Base-by-base conservation (phyloP, 1,140 invertebrate species). In the Nixonia krombeini region DNA sequence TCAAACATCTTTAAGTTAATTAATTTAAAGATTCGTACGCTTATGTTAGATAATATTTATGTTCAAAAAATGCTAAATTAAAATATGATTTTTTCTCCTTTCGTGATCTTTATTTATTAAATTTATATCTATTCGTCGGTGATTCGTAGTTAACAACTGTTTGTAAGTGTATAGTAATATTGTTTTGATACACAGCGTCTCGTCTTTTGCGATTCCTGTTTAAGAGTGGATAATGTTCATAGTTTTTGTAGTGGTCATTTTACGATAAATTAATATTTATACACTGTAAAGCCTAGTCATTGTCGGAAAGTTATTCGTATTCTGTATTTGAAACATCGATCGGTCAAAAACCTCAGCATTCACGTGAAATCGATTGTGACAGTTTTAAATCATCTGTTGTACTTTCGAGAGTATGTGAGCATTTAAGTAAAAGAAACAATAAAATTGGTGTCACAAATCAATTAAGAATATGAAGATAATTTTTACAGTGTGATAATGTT, bases 221-320 rank as follows among this genome's bases (percentile, higher is more conserved):
- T 12, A 23, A 31, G 13, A 51, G 47, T 26, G 35, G 28, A 73
- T 70, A 53, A 64, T 73, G 50, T 15, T 26, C 42, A 42, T 63
- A 63, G 58, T 57, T 47, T 58, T 56, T 6, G 6, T 49, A 49
- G 59, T 45, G 40, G 72, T 45, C 61, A 64, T 58, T 42, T 51
- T 45, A 62, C 16, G 37, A 38, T 29, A 67, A 47, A 70, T 16
- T 35, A 67, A 51, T 73, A 75, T 59, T 56, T 61, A 72, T 73
- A 77, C 69, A 66, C 42, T 65, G 78, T 80, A 78, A 47, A 73
- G 57, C 37, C 71, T 80, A 80, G 58, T 79, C 76, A 80, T 79
- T 78, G 79, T 78, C 78, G 79, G 71, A 79, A 67, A 80, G 56
- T 78, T 64, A 75, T 75, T 79, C 71, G 41, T 64, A 46, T 72